Base-by-base conservation (phyloP, 2,888 invertebrate genomes). In the Cetonia aurata region DNA sequence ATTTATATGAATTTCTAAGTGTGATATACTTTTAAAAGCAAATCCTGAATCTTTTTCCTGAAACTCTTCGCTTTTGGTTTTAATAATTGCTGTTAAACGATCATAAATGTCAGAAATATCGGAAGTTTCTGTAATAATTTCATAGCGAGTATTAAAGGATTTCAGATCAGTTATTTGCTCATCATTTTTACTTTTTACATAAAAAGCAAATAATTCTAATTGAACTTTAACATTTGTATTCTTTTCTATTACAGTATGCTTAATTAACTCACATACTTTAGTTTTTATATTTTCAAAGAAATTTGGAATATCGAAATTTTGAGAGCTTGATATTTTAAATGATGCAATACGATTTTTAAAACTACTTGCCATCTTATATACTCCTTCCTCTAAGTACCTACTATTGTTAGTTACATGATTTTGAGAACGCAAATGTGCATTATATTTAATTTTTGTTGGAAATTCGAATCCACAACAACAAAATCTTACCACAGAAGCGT, bases 1-100 rank as follows among this genome's bases (percentile, higher is more conserved):
- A 57, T 75, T 76, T 6, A 76, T 70, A 60, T 77, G 74, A 1
- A 77, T 67, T 46, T 70, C 41, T 1, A 42, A 44, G 19, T 15
- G 50, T 13, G 50, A 50, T 15, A 50, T 15, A 17, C 8, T 8
- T 17, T 9, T 3, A 1, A 50, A 15, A 9, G 9, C 50, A 4
- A 4, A 53, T 25, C 53, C 53, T 25, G 53, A 53, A 25, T 31
- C 25, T 6, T 25, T 9, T 19, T 53, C 31, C 12, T 53, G 53
- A 25, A 31, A 53, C n/a, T 53, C 53, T 1, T 25, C 53, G 2
- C 25, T 25, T 53, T 53, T 53, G 2, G 25, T 31, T 53, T 53
- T 19, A 12, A 53, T 19, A 15, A 17, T 10, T 1, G 1, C 19
- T 1, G 17, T 17, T 17, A 25, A 25, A 4, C 9, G 25, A 53